Base-by-base conservation (phyloP, 2,888 invertebrate genomes). In the Agelastica alni region DNA sequence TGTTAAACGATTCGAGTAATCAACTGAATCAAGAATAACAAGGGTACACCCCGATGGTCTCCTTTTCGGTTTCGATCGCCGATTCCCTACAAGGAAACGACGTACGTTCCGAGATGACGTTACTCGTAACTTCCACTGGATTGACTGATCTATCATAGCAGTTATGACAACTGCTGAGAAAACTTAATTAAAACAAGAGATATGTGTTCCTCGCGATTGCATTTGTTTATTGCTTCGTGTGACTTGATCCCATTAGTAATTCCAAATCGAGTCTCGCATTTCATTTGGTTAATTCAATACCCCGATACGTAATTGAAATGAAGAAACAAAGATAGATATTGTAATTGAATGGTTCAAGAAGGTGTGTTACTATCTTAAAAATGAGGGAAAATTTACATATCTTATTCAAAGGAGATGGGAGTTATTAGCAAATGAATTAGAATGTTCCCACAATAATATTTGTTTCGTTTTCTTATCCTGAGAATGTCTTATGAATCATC, bases 121-220 rank as follows among this genome's bases (percentile, higher is more conserved):
- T 5, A 31, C 10, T 31, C 44, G 18, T 44, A 31, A 32, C 31
- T 44, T 30, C n/a, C 22, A 22, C 22, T 13, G 45, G 34, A 45
- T 45, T 22, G 45, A 34, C 45, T 51, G 51, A 58, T 54, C 54
- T 51, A 52, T 58, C 54, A 28, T 43, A 45, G 17, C 37, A 45
- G 43, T 56, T 55, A 58, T 56, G 58, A 56, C 55, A 46, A 56
- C 55, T 52, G 55, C 55, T 55, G 55, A 31, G 58, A 58, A 58
- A 58, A 56, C 52, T 49, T 53, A 58, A 58, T 58, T 58, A 58
- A 49, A 58, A 55, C 31, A 51, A 42, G 31, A 58, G 45, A 37
- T 56, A 37, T 49, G 43, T 22, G 44, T 45, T 46, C 4, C 9
- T 14, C 22, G 14, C 28, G 30, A 31, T 46, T 22, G 20, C 49